Evolutionary conservation across 2,797 vertebrate genomes (phyloP), one percentile per base, ranked within the genome.

Genomic region (Protosalanx chinensis): DNA sequence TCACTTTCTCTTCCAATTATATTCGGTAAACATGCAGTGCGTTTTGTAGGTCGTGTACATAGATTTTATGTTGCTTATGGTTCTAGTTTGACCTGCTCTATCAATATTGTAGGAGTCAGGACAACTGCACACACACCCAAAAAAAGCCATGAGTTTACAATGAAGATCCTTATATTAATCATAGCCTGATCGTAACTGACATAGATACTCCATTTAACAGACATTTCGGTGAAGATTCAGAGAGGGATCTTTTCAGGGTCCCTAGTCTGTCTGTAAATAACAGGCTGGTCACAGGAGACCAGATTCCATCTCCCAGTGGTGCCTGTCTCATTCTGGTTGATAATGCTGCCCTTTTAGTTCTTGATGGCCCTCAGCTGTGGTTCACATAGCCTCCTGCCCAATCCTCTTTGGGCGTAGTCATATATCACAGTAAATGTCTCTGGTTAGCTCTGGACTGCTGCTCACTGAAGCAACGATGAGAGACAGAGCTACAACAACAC

Each of bases 151-250:
- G 51, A 3, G 33, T 57, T 68, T n/a, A 57, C 20, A 15, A n/a
- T 33, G 64, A 18, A 41, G 37, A 20, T 23, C n/a, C 64, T 23
- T 23, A 15, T 46, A 5, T 10, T 8, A n/a, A 49, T 37, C 37
- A 20, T 15, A 65, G 64, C 37, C 20, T 5, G 13, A 49, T 76
- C 81, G 80, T 82, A 10, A 2, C n/a, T 59, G 8, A 27, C 5
- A 6, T 46, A 46, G 41, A 8, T 46, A 46, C 41, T 46, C 10
- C 41, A 46, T 46, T 10, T 46, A 2, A 46, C 37, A 41, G 37
- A 41, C 41, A 13, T 58, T 20, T n/a, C 18, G 2, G 56, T 58
- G 6, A 59, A 20, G 57, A 3, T 59, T 59, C 57, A 20, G 57
- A 59, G 23, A 59, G 57, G 20, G 27, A 27, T 20, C 23, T 5